These are phyloP conservation scores for Mesopsocus fuscifrons DNA, from an alignment of 2,888 invertebrate genomes.

Conservation along the genomic window DNA sequence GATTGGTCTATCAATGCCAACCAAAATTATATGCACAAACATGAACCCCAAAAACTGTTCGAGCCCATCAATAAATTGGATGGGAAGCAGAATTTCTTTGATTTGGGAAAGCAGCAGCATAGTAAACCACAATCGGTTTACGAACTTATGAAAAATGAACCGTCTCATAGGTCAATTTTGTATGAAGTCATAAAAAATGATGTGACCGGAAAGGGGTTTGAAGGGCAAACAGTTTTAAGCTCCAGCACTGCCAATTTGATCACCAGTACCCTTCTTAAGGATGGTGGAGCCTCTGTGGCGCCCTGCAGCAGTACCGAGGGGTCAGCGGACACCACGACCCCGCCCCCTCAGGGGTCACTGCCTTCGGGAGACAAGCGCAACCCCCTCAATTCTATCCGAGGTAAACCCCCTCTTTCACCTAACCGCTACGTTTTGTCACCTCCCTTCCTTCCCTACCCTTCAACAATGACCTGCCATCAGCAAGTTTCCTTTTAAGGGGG, in stretches of 20 bases:
- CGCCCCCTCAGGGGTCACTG: constrained; percentile 5
- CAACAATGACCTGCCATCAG: too few species aligned
- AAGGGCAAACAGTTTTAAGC: constrained; percentile 8
- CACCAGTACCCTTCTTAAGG: constrained; percentile 3
- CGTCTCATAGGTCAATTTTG: neutral
- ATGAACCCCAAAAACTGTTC: neutral
- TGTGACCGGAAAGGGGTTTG: neutral
- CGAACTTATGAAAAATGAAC: constrained; percentile 7
- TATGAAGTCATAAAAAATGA: constrained; percentile 8
- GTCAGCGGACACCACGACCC: constrained; percentile 7
- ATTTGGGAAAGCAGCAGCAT: neutral
- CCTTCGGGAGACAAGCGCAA: neutral
- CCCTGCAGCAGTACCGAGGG: neutral
- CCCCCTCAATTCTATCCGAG: constrained; percentile 6
- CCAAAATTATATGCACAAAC: neutral
- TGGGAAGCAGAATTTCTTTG: neutral
- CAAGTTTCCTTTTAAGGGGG: too few species aligned
- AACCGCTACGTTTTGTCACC: too few species aligned
- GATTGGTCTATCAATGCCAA: neutral
- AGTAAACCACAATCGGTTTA: constrained; percentile 3
- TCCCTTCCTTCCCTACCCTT: too few species aligned
- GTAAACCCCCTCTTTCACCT: too few species aligned
- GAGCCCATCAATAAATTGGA: neutral
- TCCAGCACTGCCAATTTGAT: constrained; percentile 7
- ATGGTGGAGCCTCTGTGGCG: constrained; percentile 2